Percentiles rank a stretch among this genome's conserved stretches.
Evolutionary conservation across 2,113 vertebrate species (phyloP).

Genomic region (Ellobius talpinus): DNA sequence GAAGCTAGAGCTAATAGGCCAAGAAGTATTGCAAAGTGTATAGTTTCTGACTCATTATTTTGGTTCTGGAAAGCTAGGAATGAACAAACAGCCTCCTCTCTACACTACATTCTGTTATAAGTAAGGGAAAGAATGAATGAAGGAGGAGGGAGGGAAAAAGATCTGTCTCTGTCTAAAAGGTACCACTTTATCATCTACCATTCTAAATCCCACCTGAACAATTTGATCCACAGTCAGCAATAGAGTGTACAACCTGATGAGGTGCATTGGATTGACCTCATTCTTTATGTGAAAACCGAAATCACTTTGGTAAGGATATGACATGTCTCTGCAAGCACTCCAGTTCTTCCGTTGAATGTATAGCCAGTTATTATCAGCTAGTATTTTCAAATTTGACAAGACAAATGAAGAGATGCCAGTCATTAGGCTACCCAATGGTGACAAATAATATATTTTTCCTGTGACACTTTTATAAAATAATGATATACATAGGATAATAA

Average conservation of each 20-base stretch:
- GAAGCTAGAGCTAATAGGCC: no score
- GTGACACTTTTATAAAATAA: neutral
- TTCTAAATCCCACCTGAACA: neutral
- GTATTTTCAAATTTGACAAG: neutral
- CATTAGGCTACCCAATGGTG: neutral
- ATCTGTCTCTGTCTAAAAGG: neutral
- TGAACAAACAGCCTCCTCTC: no score
- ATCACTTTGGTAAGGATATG: neutral
- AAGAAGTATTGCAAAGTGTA: no score
- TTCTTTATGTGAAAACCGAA: neutral
- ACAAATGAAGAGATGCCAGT: neutral
- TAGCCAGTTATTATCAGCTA: neutral
- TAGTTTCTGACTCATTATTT: no score
- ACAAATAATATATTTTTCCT: neutral
- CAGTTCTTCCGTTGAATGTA: neutral
- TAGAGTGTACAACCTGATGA: neutral
- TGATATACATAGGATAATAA: neutral
- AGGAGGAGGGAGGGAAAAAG: no score
- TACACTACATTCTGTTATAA: neutral
- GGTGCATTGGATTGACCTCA: neutral
- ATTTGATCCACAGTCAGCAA: neutral
- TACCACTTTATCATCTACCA: neutral
- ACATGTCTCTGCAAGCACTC: neutral
- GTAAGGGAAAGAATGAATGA: neutral
- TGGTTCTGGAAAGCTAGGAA: no score